Evolutionary conservation across 1,140 invertebrate species (phyloP).

Genomic region (Amphibalanus amphitrite): DNA sequence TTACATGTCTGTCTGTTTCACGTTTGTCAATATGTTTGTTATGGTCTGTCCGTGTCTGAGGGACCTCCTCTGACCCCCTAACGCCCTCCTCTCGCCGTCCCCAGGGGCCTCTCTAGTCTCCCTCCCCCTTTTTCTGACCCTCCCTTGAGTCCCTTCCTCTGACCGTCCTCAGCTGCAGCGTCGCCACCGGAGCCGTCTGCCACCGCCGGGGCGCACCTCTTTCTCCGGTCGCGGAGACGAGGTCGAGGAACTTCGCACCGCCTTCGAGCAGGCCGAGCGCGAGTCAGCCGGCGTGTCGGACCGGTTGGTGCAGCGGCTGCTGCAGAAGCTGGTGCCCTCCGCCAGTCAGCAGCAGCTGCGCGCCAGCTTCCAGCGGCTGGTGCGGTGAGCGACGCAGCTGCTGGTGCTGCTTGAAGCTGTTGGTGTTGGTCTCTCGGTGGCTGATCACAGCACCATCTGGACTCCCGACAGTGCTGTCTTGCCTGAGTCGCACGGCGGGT

Average conservation of each 20-base stretch:
- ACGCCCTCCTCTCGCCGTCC: too few relatives aligned
- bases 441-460: too few relatives aligned
- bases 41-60: too few relatives aligned
- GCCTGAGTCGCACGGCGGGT: too few relatives aligned
- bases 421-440: too few relatives aligned
- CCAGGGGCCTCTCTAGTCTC: too few relatives aligned
- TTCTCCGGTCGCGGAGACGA: conserved; percentile 37
- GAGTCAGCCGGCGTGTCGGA: conserved; percentile 61
- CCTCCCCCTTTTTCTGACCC: too few relatives aligned
- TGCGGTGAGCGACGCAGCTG: not conserved
- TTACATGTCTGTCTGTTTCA: too few relatives aligned
- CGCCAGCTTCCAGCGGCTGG: not conserved
- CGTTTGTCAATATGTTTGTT: too few relatives aligned
- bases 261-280: conserved; percentile 63
- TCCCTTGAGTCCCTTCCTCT: not conserved
- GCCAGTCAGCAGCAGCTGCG: conserved; percentile 36
- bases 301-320: conserved; percentile 48
- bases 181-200: conserved; percentile 30
- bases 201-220: conserved; percentile 29
- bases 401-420: too few relatives aligned
- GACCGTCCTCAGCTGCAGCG: conserved; percentile 21
- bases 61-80: too few relatives aligned
- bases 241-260: conserved; percentile 57
- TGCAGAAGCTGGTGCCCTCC: conserved; percentile 48
- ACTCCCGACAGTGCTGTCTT: too few relatives aligned